Percentiles rank a stretch among this genome's conserved stretches.
Conservation (phyloP, 2,113 vertebrate genomes). For the Cyanoramphus novaezelandiae region DNA sequence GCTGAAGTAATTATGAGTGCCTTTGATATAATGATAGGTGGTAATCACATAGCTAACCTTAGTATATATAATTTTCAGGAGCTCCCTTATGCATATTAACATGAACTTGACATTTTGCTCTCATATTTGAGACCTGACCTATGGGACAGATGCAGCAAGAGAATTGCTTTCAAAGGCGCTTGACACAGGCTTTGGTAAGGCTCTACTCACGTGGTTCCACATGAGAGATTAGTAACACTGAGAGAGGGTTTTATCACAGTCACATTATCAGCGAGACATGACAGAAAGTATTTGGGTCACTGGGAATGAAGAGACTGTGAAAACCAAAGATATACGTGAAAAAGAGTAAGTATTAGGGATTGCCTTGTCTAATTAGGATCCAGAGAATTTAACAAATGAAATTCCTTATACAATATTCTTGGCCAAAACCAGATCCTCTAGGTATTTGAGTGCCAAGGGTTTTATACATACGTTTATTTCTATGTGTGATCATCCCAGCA, state of each 20-base stretch:
- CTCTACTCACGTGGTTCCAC: background rate
- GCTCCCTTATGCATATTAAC: background rate
- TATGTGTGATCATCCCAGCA: no score
- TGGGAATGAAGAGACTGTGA: background rate
- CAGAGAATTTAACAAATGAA: background rate
- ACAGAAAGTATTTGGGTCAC: background rate
- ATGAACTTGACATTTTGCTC: background rate
- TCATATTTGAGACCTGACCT: background rate
- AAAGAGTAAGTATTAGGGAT: background rate
- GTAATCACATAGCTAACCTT: background rate
- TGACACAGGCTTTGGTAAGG: background rate
- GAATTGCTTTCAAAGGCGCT: background rate
- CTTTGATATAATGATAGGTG: background rate
- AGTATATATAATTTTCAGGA: background rate
- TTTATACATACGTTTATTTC: background rate
- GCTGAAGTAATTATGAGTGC: background rate
- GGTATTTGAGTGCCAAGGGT: background rate
- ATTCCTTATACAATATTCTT: background rate
- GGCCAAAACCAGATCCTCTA: background rate
- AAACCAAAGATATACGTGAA: background rate
- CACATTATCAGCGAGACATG: background rate
- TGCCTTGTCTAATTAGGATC: background rate
- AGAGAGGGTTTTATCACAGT: conserved; percentile 9
- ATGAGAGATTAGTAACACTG: background rate
- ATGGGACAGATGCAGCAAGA: background rate